Conservation (phyloP, 2,888 invertebrate species). For the Tachystola acroxantha region DNA sequence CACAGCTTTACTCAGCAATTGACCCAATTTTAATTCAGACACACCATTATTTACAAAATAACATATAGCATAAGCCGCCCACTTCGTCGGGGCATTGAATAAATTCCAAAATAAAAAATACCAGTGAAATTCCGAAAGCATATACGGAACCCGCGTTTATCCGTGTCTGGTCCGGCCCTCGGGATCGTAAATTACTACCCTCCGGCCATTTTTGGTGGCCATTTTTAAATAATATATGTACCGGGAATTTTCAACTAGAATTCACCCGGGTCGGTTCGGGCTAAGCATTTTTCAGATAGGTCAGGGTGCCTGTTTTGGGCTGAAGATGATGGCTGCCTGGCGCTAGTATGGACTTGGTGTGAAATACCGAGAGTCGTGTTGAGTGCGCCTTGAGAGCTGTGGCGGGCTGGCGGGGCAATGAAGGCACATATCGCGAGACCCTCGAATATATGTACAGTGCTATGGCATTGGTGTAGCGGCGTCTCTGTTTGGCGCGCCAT, state of each 20-base stretch:
- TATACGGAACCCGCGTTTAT: slow-evolving; percentile 36
- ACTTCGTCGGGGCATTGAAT: slow-evolving; percentile 37
- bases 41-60: slow-evolving; percentile 23
- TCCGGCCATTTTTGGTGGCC: slow-evolving; percentile 21
- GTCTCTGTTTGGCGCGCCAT: too few relatives aligned
- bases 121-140: slow-evolving; percentile 37
- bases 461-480: too few relatives aligned
- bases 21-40: slow-evolving; percentile 8
- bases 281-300: neutral
- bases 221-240: slow-evolving; percentile 12
- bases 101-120: slow-evolving; percentile 48
- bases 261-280: neutral
- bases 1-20: too few relatives aligned
- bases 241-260: slow-evolving; percentile 1
- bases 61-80: slow-evolving; percentile 26
- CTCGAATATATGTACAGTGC: too few relatives aligned
- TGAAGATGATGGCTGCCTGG: too few relatives aligned
- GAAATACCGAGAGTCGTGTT: too few relatives aligned
- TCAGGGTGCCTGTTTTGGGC: too few relatives aligned
- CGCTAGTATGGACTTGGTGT: too few relatives aligned
- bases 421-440: too few relatives aligned
- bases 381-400: too few relatives aligned
- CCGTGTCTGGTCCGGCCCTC: slow-evolving; percentile 24
- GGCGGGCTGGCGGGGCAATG: too few relatives aligned
- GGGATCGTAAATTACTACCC: slow-evolving; percentile 28